These are phyloP conservation scores for Paratrypauchen microcephalus DNA, from an alignment of 2,797 vertebrate genomes.

Conservation along the genomic window DNA sequence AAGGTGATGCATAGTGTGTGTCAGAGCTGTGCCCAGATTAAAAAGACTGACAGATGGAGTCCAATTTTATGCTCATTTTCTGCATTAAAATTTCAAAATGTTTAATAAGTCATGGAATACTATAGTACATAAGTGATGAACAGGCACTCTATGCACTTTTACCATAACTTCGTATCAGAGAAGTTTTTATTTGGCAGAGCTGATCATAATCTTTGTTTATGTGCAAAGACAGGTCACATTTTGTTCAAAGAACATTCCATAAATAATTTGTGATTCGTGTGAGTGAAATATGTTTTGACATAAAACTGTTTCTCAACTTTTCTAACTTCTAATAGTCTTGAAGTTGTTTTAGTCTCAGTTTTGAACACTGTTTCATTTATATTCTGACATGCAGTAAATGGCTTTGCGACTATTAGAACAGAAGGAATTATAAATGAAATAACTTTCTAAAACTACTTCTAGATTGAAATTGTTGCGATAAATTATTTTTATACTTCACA, in stretches of 20 bases:
- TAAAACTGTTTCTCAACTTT: neutral
- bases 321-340: neutral
- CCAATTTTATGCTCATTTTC: slow-evolving; percentile 10
- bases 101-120: slow-evolving; percentile 13
- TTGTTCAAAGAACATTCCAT: neutral
- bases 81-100: slow-evolving; percentile 11
- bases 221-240: neutral
- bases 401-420: too few relatives aligned
- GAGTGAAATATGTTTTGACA: neutral
- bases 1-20: slow-evolving; percentile 3
- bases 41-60: slow-evolving; percentile 12
- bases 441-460: neutral
- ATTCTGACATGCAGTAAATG: too few relatives aligned
- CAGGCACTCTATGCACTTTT: neutral
- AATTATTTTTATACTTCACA: too few relatives aligned
- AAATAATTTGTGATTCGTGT: neutral
- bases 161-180: neutral
- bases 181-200: neutral
- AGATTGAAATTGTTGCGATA: too few relatives aligned
- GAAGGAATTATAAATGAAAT: neutral
- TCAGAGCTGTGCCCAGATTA: slow-evolving; percentile 1
- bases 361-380: neutral
- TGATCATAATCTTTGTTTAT: slow-evolving; percentile 3
- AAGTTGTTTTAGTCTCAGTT: neutral
- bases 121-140: slow-evolving; percentile 7